Conservation (phyloP, 2,888 invertebrate genomes). For the Lamellibrachia satsuma region DNA sequence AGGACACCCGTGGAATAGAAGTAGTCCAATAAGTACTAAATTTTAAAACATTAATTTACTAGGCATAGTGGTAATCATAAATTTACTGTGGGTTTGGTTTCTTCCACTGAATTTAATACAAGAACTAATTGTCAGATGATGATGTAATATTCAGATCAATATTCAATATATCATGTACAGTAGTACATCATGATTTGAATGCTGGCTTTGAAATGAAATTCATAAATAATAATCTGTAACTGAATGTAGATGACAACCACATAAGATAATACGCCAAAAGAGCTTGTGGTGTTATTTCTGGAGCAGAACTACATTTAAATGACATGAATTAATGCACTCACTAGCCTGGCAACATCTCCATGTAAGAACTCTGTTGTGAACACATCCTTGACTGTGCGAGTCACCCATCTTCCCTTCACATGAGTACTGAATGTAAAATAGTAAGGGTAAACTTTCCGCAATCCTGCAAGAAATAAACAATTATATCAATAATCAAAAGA, state of each 20-base stretch:
- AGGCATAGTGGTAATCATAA: too few species aligned
- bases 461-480: conserved; percentile 71
- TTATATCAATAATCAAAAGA: conserved; percentile 34
- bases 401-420: conserved; percentile 92
- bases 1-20: too few species aligned
- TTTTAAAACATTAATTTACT: too few species aligned
- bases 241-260: background rate
- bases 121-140: too few species aligned
- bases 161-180: too few species aligned
- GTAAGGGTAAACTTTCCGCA: conserved; percentile 96
- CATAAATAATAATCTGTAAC: background rate
- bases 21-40: too few species aligned
- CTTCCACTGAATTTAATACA: too few species aligned
- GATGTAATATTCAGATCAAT: too few species aligned
- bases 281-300: background rate
- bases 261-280: background rate
- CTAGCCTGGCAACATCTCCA: conserved; percentile 64
- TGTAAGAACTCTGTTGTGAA: conserved; percentile 92
- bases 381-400: conserved; percentile 89
- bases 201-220: background rate
- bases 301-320: conserved; percentile 21
- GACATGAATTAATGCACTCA: conserved; percentile 42
- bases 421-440: conserved; percentile 96
- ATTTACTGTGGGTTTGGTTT: too few species aligned
- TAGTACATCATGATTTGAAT: background rate